Evolutionary conservation across 2,113 vertebrate species (phyloP), one percentile per base, ranked within the genome.

Genomic region (Cariama cristata): DNA sequence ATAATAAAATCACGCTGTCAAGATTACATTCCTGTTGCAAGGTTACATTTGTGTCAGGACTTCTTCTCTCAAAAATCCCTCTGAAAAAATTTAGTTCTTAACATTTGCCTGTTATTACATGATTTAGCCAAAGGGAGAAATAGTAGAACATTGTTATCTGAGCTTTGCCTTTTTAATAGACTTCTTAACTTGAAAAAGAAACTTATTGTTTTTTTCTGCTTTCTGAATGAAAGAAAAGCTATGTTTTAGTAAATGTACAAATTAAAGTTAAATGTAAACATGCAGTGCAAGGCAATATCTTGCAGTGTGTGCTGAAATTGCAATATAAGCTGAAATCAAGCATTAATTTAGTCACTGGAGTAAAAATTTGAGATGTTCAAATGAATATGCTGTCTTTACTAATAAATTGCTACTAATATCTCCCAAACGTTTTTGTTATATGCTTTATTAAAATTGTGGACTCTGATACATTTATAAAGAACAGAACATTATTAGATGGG

Each of bases 261-360:
- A 95, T 96, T 97, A 94, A 97, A 92, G n/a, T 81, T 55, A 94
- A 55, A 85, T 32, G n/a, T 66, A 82, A 98, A 94, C 85, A 76
- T 71, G 55, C 59, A 91, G 69, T 79, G 87, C 79, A 97, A 79
- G 23, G 49, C 71, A 95, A 49, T 94, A 67, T 56, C 75, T 87
- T 85, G 40, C 56, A 79, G 42, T 1, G 2, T 44, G 19, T 71
- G 68, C 55, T 97, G 11, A 81, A 97, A 93, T 81, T 95, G 63
- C 53, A 95, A 91, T 83, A 96, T 90, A 90, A 90, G 82, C 92
- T 97, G 75, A 98, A 96, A 96, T 67, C 68, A 75, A 89, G 63
- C 38, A 93, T 95, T 94, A 79, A 86, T 97, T 93, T 95, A 79
- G 62, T 95, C 72, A 96, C 45, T 71, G 77, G 16, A 90, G 17